phyloP scores from a whole-genome alignment of 2,888 invertebrate species.

The Hirtodrosophila confusa region DNA sequence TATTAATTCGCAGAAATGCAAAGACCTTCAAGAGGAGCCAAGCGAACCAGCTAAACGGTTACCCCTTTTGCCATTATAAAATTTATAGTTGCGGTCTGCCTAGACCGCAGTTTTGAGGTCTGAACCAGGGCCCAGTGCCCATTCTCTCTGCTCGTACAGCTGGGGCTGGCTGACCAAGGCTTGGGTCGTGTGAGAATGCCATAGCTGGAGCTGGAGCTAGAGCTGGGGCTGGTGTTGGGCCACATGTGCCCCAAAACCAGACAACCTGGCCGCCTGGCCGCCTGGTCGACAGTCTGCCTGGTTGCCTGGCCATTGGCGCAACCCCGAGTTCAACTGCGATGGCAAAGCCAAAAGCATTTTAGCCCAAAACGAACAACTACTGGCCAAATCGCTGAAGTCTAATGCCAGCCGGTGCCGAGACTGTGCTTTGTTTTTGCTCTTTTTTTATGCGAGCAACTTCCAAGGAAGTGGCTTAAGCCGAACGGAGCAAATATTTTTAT shows the following conservation, averaged over 20 bases:
- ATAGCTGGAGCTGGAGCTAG: conserved; percentile 15
- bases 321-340: conserved; percentile 80
- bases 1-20: conserved; percentile 81
- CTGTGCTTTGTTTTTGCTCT: conserved; percentile 41
- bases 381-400: conserved; percentile 58
- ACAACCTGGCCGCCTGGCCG: conserved; percentile 19
- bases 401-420: conserved; percentile 53
- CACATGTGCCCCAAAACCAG: conserved; percentile 64
- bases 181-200: conserved; percentile 72
- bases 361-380: conserved; percentile 54
- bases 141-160: conserved; percentile 25
- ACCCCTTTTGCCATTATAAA: conserved; percentile 64
- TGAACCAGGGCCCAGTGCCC: conserved; percentile 23
- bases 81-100: conserved; percentile 74
- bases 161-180: conserved; percentile 44
- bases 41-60: conserved; percentile 53
- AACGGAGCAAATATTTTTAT: conserved; percentile 72
- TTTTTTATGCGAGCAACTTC: conserved; percentile 76
- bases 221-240: conserved; percentile 47
- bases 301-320: conserved; percentile 44
- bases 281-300: conserved; percentile 12
- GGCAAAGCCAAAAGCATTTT: conserved; percentile 42
- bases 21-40: conserved; percentile 72
- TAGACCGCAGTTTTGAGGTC: conserved; percentile 52
- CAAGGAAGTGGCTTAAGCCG: conserved; percentile 82